Base-by-base conservation (phyloP, 2,113 vertebrate genomes). In the Vidua macroura region DNA sequence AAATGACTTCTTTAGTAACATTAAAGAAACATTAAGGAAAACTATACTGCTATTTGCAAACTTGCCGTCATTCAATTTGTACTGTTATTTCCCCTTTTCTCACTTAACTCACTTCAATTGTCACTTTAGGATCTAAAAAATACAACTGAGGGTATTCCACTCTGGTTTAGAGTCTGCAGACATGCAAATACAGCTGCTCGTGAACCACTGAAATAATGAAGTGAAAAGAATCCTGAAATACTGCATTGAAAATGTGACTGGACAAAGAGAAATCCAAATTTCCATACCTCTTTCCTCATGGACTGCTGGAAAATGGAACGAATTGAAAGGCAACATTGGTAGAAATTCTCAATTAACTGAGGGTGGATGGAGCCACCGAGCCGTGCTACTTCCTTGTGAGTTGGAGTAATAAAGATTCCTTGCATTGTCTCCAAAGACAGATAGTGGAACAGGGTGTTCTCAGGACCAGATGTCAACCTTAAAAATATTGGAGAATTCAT, bases 391-490 rank as follows among this genome's bases (percentile, higher is more conserved):
- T 99, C 99, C 89, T 97, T 98, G 96, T 99, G 98, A 64, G 99
- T 99, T 25, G 99, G 99, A 53, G 99, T 98, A 79, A 99, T 99
- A 93, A 99, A 99, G 96, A 99, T 98, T 52, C 99, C 99, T 97
- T 99, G 99, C 88, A 99, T 97, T 0, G 97, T 98, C 96, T 99
- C 99, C 98, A 99, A 98, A 92, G 98, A 98, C 12, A 99, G 96
- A 33, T 99, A 99, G 96, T 99, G 99, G 97, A 99, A 99, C 86
- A 99, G 98, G 17, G 99, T 99, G 93, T 99, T 99, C 96, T 99
- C 99, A 55, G 98, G 97, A 30, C 99, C 99, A 9, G 99, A 98
- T 13, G 98, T 99, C 83, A 99, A 96, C 94, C 99, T 99, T 95
- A 77, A 92, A 44, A 94, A 68, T 83, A 39, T 11, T 63, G 64